Evolutionary conservation across 2,888 invertebrate species (phyloP), one percentile per base, ranked within the genome.

Genomic region (Drosophila tripunctata): DNA sequence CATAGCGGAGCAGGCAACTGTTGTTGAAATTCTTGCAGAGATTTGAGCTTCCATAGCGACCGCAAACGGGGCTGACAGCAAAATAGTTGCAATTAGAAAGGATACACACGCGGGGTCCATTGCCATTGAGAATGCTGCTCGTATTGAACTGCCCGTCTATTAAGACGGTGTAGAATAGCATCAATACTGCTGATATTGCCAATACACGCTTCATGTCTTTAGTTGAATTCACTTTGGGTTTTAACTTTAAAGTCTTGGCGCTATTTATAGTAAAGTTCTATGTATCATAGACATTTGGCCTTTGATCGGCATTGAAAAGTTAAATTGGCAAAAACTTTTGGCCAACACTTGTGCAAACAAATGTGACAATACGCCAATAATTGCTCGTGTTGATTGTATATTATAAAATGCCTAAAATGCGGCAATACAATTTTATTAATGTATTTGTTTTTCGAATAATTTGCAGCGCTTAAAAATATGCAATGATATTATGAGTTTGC

Each of bases 21-120:
- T 80, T 81, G 22, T 4, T 17, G 62, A 81, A 81, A 7, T 68
- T 80, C 4, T 52, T 56, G 61, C 81, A 81, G 1, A 69, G 76
- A 78, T 76, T 78, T 12, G 81, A 80, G 15, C 40, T 0, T 1
- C 80, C 80, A n/a, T n/a, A 41, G 4, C 67, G 68, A 4, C 14
- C 83, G 15, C 81, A 81, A 6, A 60, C 68, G 33, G 67, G 66
- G 4, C 7, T 40, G 1, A 14, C 48, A 3, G 67, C 12, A 24
- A 10, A 33, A 4, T 12, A 31, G 22, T 65, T 52, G 44, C 81
- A 81, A 30, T 68, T 60, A 17, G 3, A 3, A 0, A 83, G 19
- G 2, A 64, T 8, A 19, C 81, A 81, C 19, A 78, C 2, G 21
- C 44, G 65, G n/a, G 64, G n/a, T 1, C 44, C 40, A 17, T 33